These are phyloP conservation scores for Regulus satrapa DNA, from an alignment of 2,113 vertebrate species.

Conservation along the genomic window DNA sequence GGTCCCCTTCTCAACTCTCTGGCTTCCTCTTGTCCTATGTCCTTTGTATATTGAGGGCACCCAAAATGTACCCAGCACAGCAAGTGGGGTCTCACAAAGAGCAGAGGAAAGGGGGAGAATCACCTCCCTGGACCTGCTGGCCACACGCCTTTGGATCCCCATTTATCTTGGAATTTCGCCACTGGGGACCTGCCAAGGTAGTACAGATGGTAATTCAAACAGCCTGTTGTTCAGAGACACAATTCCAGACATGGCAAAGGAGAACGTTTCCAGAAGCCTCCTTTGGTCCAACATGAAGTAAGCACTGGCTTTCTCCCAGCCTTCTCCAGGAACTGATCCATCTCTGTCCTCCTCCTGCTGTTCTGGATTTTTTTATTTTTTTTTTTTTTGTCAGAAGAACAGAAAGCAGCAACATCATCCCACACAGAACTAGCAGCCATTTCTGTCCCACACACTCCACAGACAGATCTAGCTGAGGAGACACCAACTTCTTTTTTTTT, in stretches of 20 bases:
- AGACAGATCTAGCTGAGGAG: background rate
- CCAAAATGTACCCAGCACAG: background rate
- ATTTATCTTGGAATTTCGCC: background rate
- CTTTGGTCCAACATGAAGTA: background rate
- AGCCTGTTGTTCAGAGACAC: background rate
- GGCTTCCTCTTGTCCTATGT: background rate
- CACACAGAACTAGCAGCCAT: constrained; percentile 10
- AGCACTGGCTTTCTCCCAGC: background rate
- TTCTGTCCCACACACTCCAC: constrained; percentile 6
- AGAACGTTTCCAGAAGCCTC: background rate
- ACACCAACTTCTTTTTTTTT: background rate
- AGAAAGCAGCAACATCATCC: constrained; percentile 9
- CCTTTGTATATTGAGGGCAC: rapidly evolving
- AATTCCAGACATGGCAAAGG: background rate
- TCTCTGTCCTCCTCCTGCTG: background rate
- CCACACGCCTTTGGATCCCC: background rate
- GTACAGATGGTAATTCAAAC: background rate
- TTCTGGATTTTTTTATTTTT: background rate
- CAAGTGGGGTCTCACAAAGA: background rate
- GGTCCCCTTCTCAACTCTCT: background rate
- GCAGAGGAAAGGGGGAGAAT: background rate
- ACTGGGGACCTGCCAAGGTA: background rate
- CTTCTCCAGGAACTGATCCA: background rate
- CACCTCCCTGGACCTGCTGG: background rate
- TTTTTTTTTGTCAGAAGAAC: background rate